These are phyloP conservation scores for Melinaea menophilus DNA, from an alignment of 2,888 invertebrate species.

Conservation along the genomic window DNA sequence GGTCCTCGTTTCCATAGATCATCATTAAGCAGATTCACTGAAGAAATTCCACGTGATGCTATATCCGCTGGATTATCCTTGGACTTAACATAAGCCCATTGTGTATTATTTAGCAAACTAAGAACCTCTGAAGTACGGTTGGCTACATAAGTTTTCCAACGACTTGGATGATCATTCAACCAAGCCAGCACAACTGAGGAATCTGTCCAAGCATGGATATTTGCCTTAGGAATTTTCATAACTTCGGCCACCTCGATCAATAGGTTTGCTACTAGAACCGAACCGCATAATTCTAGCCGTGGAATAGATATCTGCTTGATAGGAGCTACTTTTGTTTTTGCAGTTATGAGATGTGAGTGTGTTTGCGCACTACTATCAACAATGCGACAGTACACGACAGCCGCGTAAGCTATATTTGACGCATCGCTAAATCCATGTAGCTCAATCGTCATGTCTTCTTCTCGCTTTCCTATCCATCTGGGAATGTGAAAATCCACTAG, in stretches of 20 bases:
- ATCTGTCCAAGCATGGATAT: no score
- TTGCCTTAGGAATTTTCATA: no score
- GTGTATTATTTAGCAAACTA: conserved; percentile 16
- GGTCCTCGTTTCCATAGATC: conserved; percentile 7
- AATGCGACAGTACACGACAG: conserved; percentile 25
- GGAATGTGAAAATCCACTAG: background rate
- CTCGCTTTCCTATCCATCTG: background rate
- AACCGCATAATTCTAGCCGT: no score
- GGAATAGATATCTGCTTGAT: conserved; percentile 9
- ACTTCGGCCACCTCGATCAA: no score
- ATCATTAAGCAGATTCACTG: background rate
- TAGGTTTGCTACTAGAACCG: no score
- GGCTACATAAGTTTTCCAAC: no score
- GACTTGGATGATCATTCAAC: conserved; percentile 19
- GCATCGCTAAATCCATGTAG: conserved; percentile 31
- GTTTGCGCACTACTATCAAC: conserved; percentile 15
- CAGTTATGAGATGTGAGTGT: conserved; percentile 21
- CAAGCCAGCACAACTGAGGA: conserved; percentile 11
- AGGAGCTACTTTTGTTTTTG: conserved; percentile 23
- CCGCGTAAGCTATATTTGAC: conserved; percentile 30
- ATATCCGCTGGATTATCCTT: conserved; percentile 33
- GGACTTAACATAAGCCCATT: conserved; percentile 29
- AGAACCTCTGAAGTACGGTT: conserved; percentile 2
- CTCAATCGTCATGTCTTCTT: conserved; percentile 12
- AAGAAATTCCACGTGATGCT: background rate